Evolutionary conservation across 2,888 invertebrate genomes (phyloP).

Genomic region (Eristalis arbustorum): DNA sequence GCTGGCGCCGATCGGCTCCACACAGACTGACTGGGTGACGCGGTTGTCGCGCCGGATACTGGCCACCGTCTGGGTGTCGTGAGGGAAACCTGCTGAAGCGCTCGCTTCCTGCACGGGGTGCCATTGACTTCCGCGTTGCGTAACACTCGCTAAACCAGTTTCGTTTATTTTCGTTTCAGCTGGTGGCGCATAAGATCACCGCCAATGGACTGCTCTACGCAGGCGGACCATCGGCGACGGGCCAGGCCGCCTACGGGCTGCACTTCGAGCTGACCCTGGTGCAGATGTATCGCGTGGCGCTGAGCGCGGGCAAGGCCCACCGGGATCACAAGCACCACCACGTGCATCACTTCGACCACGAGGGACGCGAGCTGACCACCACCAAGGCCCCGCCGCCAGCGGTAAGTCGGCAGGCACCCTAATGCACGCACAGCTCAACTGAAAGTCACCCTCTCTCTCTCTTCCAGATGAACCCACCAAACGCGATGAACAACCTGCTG

Average conservation of each 20-base stretch:
- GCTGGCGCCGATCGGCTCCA: slow-evolving; percentile 16
- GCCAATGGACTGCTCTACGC: slow-evolving; percentile 88
- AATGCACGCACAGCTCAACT: background rate
- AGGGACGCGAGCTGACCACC: slow-evolving; percentile 85
- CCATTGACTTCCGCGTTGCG: slow-evolving; percentile 35
- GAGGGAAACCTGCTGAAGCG: slow-evolving; percentile 24
- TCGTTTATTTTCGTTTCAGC: slow-evolving; percentile 80
- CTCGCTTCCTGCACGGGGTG: slow-evolving; percentile 29
- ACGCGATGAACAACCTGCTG: slow-evolving; percentile 82
- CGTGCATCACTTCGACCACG: slow-evolving; percentile 89
- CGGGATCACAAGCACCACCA: slow-evolving; percentile 94
- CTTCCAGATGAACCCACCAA: slow-evolving; percentile 80
- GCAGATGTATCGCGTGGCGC: slow-evolving; percentile 89
- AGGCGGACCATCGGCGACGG: slow-evolving; percentile 81
- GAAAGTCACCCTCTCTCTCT: slow-evolving; percentile 7
- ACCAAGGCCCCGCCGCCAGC: slow-evolving; percentile 81
- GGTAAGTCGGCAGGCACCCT: slow-evolving; percentile 71
- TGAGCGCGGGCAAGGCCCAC: slow-evolving; percentile 93
- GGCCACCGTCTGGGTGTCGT: slow-evolving; percentile 18
- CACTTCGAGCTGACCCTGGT: slow-evolving; percentile 88
- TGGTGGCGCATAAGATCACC: slow-evolving; percentile 89
- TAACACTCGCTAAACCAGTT: slow-evolving; percentile 9
- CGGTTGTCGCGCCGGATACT: slow-evolving; percentile 26
- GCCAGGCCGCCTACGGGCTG: slow-evolving; percentile 76
- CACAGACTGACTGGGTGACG: slow-evolving; percentile 52